Evolutionary conservation across 2,113 vertebrate genomes (phyloP).

Genomic region (Lipotes vexillifer): DNA sequence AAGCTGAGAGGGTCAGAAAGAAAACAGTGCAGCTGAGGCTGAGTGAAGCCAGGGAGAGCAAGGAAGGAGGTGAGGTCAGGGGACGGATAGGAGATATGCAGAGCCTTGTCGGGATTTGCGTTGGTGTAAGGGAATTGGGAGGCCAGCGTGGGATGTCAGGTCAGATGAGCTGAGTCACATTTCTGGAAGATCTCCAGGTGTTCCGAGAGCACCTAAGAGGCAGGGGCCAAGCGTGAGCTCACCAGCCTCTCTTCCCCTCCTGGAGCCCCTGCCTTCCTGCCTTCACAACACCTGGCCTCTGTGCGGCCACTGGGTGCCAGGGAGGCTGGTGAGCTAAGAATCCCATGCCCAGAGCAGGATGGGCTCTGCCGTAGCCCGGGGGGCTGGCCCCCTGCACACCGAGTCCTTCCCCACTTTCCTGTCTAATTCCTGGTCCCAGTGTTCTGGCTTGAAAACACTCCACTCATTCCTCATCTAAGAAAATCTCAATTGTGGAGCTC

Average conservation of each 20-base stretch:
- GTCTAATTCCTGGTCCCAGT: not conserved
- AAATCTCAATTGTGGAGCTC: rapidly evolving
- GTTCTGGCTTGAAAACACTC: not conserved
- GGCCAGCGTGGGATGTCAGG: too few relatives aligned
- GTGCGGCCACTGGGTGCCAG: not conserved
- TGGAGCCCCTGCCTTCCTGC: not conserved
- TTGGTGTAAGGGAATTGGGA: rapidly evolving
- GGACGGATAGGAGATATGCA: rapidly evolving
- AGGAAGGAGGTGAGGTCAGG: not conserved
- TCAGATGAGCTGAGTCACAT: not conserved
- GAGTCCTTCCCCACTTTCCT: rapidly evolving
- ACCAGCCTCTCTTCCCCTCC: rapidly evolving
- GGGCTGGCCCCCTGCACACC: rapidly evolving
- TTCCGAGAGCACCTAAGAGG: not conserved
- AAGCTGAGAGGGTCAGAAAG: not conserved
- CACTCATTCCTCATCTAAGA: not conserved
- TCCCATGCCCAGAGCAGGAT: rapidly evolving
- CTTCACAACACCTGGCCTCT: not conserved
- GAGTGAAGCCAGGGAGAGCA: rapidly evolving
- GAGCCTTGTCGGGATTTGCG: rapidly evolving
- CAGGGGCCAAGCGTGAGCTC: not conserved
- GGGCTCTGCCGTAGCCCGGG: rapidly evolving
- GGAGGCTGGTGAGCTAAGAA: not conserved
- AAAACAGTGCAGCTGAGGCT: too few relatives aligned
- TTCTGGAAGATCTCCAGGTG: too few relatives aligned